Base-by-base conservation (phyloP, 2,888 invertebrate genomes). In the Phaedon cochleariae region DNA sequence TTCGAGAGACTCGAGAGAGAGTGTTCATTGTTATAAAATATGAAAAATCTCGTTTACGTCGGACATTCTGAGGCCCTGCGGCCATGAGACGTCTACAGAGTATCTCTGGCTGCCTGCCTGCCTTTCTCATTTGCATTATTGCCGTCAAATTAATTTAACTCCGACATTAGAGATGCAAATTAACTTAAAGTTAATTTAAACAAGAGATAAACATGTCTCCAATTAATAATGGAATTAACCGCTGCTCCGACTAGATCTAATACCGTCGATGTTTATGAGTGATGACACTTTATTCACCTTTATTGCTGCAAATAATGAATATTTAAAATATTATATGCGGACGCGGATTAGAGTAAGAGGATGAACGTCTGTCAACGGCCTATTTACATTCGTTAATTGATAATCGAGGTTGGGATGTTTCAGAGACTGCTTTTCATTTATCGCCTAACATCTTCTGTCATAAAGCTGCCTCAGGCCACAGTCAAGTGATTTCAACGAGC, bases 61-160 rank as follows among this genome's bases (percentile, higher is more conserved):
- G n/a, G n/a, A n/a, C n/a, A n/a, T 61, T 52, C 53, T 26, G 55
- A 59, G 34, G 41, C 37, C n/a, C 45, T 18, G 55, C 51, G 45
- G 60, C 62, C 53, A 55, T 54, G 64, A 66, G 65, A 41, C 34
- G 34, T 34, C 10, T 34, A 34, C 34, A 34, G 34, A 9, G 34
- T 10, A 34, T 34, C 34, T 10, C 5, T 29, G 29, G 7, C 29
- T 18, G 41, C 45, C 31, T 48, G 60, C 58, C 52, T 59, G 37
- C 34, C 41, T 65, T 75, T 70, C 76, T 73, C 75, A 75, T 76
- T 76, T 75, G 71, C 76, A 75, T 77, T 74, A 76, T 73, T 74
- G 71, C 75, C 77, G 76, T 77, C 77, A 77, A 77, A 77, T 77
- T 77, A 77, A 77, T 77, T 77, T 75, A 76, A 68, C 69, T 73